Conservation (phyloP, 2,113 vertebrate species). For the Oostethus manadensis region DNA sequence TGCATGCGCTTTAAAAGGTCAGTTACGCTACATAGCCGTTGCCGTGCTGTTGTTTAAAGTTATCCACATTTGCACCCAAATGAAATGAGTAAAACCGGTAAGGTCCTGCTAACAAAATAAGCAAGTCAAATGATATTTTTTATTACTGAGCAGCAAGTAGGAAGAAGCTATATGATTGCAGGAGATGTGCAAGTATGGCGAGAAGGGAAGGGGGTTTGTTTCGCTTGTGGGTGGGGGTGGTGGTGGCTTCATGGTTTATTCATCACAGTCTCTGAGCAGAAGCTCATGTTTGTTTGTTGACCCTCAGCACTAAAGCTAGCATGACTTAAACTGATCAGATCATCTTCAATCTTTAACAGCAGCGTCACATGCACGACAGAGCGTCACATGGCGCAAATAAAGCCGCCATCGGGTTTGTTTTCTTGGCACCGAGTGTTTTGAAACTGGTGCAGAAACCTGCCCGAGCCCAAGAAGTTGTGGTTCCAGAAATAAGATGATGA, state of each 20-base stretch:
- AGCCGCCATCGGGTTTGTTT: not conserved
- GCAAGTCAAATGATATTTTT: too few relatives aligned
- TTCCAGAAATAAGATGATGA: constrained; percentile 71
- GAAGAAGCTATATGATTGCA: constrained; percentile 25
- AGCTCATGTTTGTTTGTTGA: constrained; percentile 72
- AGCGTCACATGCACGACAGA: constrained; percentile 3
- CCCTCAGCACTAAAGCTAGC: constrained; percentile 37
- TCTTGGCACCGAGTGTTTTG: constrained; percentile 6
- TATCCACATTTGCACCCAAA: too few relatives aligned
- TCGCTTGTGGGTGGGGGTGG: constrained; percentile 16
- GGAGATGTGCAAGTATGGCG: constrained; percentile 60
- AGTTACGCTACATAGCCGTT: too few relatives aligned
- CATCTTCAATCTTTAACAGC: constrained; percentile 23
- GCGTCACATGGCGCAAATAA: not conserved
- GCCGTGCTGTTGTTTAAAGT: too few relatives aligned
- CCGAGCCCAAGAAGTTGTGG: constrained; percentile 51
- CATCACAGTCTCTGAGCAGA: constrained; percentile 81
- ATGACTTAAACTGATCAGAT: constrained; percentile 28
- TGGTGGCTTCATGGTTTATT: constrained; percentile 82
- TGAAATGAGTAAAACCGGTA: too few relatives aligned
- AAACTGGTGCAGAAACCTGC: constrained; percentile 32
- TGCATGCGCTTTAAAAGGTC: too few relatives aligned
- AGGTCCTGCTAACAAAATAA: too few relatives aligned
- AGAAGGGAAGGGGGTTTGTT: constrained; percentile 22
- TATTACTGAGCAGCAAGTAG: constrained; percentile 72